Conservation (phyloP, 2,113 vertebrate genomes). For the Probosciger aterrimus region DNA sequence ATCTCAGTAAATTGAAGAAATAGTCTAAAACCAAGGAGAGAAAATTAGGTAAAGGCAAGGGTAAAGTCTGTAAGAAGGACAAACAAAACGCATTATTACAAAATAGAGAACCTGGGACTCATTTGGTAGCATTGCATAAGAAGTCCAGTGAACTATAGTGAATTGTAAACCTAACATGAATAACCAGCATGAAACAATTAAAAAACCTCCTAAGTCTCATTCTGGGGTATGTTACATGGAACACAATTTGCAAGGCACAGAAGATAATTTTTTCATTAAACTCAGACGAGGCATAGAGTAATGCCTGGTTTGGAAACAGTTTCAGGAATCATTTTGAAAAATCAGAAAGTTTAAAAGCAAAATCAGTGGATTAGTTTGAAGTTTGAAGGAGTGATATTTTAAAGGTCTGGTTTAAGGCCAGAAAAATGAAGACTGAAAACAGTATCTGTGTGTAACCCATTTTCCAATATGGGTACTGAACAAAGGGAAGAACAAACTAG, state of each 20-base stretch:
- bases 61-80: not conserved
- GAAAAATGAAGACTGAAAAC: not conserved
- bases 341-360: not conserved
- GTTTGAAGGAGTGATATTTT: not conserved
- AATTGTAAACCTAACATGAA: not conserved
- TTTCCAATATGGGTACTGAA: not conserved
- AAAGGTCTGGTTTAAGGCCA: not conserved
- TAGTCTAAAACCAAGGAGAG: not conserved
- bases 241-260: not conserved
- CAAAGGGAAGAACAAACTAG: not conserved
- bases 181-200: not conserved
- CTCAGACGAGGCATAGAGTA: not conserved
- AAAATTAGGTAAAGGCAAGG: not conserved
- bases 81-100: not conserved
- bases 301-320: not conserved
- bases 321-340: not conserved
- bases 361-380: not conserved
- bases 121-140: not conserved
- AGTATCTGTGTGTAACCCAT: fast-evolving
- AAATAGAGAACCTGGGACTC: not conserved
- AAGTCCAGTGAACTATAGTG: not conserved
- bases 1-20: not conserved
- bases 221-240: not conserved
- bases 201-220: not conserved
- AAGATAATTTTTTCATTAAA: not conserved